These are phyloP conservation scores for Meteorus sp. DNA, from an alignment of 1,140 invertebrate species.

Conservation along the genomic window DNA sequence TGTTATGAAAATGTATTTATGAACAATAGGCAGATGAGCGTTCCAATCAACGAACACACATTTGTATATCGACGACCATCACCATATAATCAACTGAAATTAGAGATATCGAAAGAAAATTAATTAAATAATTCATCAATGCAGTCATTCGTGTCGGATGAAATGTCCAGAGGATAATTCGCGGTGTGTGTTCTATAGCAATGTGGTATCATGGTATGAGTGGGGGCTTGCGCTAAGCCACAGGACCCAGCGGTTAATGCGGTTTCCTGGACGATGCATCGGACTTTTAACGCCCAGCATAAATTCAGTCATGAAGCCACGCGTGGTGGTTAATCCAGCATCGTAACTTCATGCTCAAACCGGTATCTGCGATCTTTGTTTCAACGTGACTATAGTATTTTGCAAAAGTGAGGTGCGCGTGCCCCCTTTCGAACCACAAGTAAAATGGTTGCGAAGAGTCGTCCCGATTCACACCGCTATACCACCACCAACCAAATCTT, in stretches of 20 bases:
- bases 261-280: constrained; percentile 26
- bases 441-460: no score
- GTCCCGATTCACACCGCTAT: not conserved
- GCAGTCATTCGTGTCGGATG: not conserved
- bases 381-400: not conserved
- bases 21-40: no score
- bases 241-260: constrained; percentile 22
- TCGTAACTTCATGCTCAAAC: constrained; percentile 3
- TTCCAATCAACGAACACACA: no score
- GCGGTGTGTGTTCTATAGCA: not conserved
- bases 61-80: no score
- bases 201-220: constrained; percentile 14
- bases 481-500: not conserved
- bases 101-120: not conserved
- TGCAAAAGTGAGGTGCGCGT: not conserved
- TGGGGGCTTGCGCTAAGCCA: not conserved
- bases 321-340: constrained; percentile 28
- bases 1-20: no score
- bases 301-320: constrained; percentile 28
- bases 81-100: no score
- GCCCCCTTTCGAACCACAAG: not conserved
- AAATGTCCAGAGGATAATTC: constrained; percentile 19
- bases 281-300: constrained; percentile 31
- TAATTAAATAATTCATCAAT: not conserved
- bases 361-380: not conserved